Percentiles rank a stretch among this genome's conserved stretches.
phyloP scores from a whole-genome alignment of 2,113 vertebrate species.

The Cheirogaleus medius region DNA sequence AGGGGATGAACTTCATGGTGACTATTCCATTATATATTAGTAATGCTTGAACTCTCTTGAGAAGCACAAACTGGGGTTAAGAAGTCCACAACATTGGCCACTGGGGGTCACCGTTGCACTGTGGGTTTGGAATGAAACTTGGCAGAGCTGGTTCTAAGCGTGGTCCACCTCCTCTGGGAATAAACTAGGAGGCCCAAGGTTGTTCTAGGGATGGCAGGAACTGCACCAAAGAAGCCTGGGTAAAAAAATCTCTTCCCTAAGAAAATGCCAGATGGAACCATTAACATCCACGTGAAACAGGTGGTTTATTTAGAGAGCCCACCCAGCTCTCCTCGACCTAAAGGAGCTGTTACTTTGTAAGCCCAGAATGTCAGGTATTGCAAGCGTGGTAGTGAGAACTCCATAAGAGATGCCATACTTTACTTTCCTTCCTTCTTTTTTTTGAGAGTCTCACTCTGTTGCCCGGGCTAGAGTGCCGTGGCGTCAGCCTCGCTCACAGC shows the following conservation, averaged over 20 bases:
- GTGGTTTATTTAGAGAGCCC: not conserved
- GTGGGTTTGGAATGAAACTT: not conserved
- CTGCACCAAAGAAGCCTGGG: constrained; percentile 22
- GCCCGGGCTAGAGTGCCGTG: no score
- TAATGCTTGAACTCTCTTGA: not conserved
- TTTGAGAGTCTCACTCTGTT: no score
- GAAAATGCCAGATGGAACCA: constrained; percentile 16
- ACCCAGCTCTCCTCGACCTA: not conserved
- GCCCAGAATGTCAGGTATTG: not conserved
- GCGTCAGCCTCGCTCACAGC: no score
- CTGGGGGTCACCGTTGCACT: constrained; percentile 72
- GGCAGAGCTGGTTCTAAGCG: rapidly evolving
- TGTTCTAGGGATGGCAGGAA: not conserved
- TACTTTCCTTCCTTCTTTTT: no score
- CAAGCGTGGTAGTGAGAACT: not conserved
- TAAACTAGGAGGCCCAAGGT: not conserved
- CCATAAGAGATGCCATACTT: not conserved
- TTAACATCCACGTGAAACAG: not conserved
- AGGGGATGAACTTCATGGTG: not conserved
- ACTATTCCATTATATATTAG: not conserved
- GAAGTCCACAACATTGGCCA: constrained; percentile 29
- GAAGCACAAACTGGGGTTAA: not conserved
- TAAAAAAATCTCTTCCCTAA: constrained; percentile 1
- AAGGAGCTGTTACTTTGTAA: not conserved
- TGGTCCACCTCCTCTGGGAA: not conserved